A percentile compares a stretch with the other conserved stretches of the same genome.
phyloP scores from a whole-genome alignment of 2,113 vertebrate species.

The Nesospiza acunhae region DNA sequence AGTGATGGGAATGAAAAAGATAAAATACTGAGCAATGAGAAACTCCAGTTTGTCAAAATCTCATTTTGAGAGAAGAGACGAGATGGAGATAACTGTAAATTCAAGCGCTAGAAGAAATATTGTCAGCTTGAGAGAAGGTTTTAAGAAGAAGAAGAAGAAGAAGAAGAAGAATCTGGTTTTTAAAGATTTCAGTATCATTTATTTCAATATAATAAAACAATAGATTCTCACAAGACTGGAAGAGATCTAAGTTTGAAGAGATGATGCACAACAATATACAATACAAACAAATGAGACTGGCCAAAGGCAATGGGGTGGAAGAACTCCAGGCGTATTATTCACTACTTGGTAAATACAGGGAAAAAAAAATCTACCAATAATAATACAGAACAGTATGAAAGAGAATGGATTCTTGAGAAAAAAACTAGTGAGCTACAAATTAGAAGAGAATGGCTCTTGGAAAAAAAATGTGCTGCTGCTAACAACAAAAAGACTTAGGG shows the following conservation, averaged over 20 bases:
- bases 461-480: not conserved
- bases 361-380: not conserved
- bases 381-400: not conserved
- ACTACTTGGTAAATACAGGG: not conserved
- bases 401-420: not conserved
- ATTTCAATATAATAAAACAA: not conserved
- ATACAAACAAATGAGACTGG: not conserved
- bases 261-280: not conserved
- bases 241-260: not conserved
- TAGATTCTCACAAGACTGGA: not conserved
- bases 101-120: not conserved
- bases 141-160: not conserved
- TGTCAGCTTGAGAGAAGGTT: not conserved
- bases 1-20: not conserved
- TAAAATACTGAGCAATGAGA: not conserved
- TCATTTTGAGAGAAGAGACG: not conserved
- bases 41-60: not conserved
- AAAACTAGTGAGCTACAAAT: not conserved
- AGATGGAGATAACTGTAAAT: not conserved
- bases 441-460: not conserved
- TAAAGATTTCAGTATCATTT: not conserved
- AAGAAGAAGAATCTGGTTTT: not conserved
- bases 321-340: not conserved
- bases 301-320: not conserved
- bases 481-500: not conserved